Conservation (phyloP, 2,797 vertebrate genomes). For the Sebastes kiyomatsui region DNA sequence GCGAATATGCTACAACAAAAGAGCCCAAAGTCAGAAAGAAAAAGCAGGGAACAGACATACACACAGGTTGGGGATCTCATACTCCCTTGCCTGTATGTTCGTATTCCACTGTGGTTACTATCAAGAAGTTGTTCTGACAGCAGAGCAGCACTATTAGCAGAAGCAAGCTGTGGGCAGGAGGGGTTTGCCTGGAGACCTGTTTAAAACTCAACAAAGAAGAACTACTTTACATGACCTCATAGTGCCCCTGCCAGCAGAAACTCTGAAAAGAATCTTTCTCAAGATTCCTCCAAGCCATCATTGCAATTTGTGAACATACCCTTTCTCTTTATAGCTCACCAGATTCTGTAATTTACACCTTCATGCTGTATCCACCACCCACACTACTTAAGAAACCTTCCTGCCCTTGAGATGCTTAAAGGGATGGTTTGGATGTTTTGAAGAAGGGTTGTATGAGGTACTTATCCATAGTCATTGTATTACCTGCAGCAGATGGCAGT, state of each 20-base stretch:
- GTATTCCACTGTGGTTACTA: constrained; percentile 53
- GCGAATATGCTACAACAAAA: not conserved
- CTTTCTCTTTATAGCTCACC: not conserved
- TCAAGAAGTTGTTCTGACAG: constrained; percentile 63
- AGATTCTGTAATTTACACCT: constrained; percentile 22
- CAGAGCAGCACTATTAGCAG: constrained; percentile 57
- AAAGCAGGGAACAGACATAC: not conserved
- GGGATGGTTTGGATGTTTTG: not conserved
- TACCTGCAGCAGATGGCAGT: not conserved
- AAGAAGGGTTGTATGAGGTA: not conserved
- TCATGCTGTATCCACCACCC: not conserved
- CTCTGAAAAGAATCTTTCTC: constrained; percentile 2
- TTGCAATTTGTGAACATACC: constrained; percentile 1
- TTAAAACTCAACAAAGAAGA: constrained; percentile 50
- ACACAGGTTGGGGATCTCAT: constrained; percentile 7
- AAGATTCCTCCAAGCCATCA: constrained; percentile 14
- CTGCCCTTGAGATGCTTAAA: not conserved
- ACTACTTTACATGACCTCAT: constrained; percentile 43
- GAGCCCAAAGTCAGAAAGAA: not conserved
- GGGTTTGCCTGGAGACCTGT: constrained; percentile 37
- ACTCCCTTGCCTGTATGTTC: constrained; percentile 23
- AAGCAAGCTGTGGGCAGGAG: constrained; percentile 40
- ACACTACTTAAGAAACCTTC: not conserved
- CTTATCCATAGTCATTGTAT: not conserved
- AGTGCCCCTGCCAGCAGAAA: constrained; percentile 11